These are phyloP conservation scores for Saccostrea echinata DNA, from an alignment of 1,140 invertebrate genomes.

Conservation along the genomic window DNA sequence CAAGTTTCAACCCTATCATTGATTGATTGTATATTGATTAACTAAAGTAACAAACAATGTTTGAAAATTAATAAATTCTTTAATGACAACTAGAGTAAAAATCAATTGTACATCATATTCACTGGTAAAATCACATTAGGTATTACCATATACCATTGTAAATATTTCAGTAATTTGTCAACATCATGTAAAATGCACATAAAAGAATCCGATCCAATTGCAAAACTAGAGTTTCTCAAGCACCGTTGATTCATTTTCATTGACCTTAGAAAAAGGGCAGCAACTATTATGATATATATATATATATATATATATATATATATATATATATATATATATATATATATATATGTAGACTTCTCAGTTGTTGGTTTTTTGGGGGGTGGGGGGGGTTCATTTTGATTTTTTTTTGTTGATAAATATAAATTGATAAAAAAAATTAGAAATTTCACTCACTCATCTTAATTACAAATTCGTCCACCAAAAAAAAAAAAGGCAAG, in stretches of 20 bases:
- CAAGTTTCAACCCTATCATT: neutral
- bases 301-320: no score
- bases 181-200: neutral
- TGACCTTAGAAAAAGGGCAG: neutral
- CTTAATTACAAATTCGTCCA: neutral
- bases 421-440: neutral
- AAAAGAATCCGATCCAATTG: neutral
- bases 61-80: neutral
- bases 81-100: neutral
- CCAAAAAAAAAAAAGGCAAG: no score
- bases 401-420: neutral
- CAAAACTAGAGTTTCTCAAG: neutral
- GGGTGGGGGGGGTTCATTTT: no score
- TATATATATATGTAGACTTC: no score
- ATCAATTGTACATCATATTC: neutral
- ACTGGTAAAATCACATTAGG: neutral
- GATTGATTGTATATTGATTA: neutral
- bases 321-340: no score
- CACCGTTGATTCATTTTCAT: neutral
- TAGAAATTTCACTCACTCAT: neutral
- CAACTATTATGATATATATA: neutral
- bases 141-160: conserved; percentile 31
- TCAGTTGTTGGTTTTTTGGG: no score
- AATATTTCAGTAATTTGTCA: neutral
- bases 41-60: neutral